Percentiles rank a stretch among this genome's conserved stretches.
These are phyloP conservation scores for Alosa sapidissima DNA, from an alignment of 2,797 vertebrate species.

Conservation along the genomic window DNA sequence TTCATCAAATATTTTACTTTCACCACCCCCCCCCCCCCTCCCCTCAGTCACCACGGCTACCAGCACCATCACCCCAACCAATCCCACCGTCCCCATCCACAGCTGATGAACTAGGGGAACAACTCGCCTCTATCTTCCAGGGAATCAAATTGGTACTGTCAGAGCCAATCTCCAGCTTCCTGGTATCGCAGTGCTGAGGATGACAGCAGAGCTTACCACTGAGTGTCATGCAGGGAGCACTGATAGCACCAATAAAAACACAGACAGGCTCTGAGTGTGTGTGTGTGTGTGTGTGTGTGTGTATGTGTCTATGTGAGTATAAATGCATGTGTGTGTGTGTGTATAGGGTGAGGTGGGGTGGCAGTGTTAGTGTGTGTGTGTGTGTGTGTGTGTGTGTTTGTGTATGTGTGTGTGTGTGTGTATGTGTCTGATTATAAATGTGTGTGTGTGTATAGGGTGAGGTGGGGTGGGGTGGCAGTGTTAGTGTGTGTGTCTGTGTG, in stretches of 20 bases:
- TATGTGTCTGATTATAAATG: not conserved
- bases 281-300: not conserved
- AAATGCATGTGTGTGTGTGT: not conserved
- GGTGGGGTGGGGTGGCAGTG: not conserved
- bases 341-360: too few species aligned
- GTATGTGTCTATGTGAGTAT: not conserved
- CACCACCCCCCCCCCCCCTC: not conserved
- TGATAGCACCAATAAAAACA: slow-evolving; percentile 39
- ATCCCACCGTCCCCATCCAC: not conserved
- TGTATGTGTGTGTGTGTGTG: not conserved
- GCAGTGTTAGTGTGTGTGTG: not conserved
- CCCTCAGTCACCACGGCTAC: not conserved
- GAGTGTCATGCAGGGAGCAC: slow-evolving; percentile 29
- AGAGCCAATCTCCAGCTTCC: slow-evolving; percentile 43
- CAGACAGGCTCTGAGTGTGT: not conserved
- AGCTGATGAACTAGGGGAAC: not conserved
- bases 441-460: not conserved
- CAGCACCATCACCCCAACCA: not conserved
- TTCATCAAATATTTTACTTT: slow-evolving; percentile 14
- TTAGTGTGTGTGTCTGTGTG: not conserved
- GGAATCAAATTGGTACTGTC: slow-evolving; percentile 52
- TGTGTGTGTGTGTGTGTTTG: not conserved
- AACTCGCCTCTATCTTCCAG: slow-evolving; percentile 25
- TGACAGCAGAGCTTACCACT: slow-evolving; percentile 38
- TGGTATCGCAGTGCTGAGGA: slow-evolving; percentile 29